Evolutionary conservation across 2,888 invertebrate genomes (phyloP), one percentile per base, ranked within the genome.

Genomic region (Amaurobius ferox): DNA sequence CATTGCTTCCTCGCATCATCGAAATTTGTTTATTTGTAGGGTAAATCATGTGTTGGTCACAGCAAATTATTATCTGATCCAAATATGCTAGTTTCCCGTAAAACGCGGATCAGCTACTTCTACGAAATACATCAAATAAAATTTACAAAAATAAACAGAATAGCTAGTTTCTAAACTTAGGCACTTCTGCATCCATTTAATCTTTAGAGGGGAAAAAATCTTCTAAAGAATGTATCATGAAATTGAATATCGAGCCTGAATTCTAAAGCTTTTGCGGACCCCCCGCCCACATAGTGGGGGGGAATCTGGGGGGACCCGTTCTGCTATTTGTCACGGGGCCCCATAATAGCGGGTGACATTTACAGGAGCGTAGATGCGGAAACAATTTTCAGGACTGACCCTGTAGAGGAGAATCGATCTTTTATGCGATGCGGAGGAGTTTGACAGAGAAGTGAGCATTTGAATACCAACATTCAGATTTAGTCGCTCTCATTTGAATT

Each of bases 321-420:
- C 19, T 55, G 55, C 55, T 55, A 74, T 74, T 74, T 74, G 74
- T 74, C 74, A 74, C 72, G 26, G 29, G 48, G 71, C 19, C 30
- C 48, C n/a, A 35, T 55, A 55, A 55, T 55, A 55, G 55, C 11
- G 55, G 55, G 23, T 55, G 72, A 61, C 35, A 72, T 72, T 72
- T 55, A 72, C 23, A 16, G 61, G 72, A 72, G 72, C 61, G 61
- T 26, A n/a, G 72, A 72, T 55, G 72, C 72, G 72, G 72, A 72
- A 72, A 72, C 32, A 35, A 72, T 72, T 72, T 72, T 26, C 61
- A 35, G 72, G 35, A 72, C 72, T 72, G 55, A 55, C 55, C 55
- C 55, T 23, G 23, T 55, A 23, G 19, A 35, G 26, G 35, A 72
- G 35, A 30, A 72, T 72, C 72, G 61, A 72, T 72, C 72, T 23